Conservation (phyloP, 2,113 vertebrate species). For the Dolichallabes microphthalmus region DNA sequence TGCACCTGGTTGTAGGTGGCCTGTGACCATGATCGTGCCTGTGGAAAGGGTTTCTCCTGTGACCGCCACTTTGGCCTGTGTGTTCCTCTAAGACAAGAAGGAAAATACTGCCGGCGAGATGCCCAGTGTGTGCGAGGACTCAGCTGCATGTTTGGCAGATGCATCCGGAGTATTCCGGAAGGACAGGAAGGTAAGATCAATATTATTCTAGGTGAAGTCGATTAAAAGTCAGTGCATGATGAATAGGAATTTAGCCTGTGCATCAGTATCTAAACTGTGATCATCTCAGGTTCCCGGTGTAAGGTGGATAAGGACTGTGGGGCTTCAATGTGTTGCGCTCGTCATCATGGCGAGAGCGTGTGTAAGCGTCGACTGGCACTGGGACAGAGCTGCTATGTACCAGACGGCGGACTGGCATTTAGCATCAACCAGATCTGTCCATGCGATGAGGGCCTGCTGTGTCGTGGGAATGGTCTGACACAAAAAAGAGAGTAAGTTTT, state of each 20-base stretch:
- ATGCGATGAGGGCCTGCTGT: constrained; percentile 79
- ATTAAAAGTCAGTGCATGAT: background rate
- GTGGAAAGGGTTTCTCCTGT: constrained; percentile 75
- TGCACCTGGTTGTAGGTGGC: constrained; percentile 58
- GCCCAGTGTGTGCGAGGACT: constrained; percentile 79
- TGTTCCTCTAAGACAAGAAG: constrained; percentile 70
- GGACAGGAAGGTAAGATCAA: constrained; percentile 77
- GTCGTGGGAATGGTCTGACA: constrained; percentile 56
- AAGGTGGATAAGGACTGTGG: constrained; percentile 78
- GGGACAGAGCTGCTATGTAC: constrained; percentile 76
- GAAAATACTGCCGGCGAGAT: constrained; percentile 79
- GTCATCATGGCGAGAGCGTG: constrained; percentile 81
- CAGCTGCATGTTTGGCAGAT: constrained; percentile 84
- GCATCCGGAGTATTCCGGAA: constrained; percentile 72
- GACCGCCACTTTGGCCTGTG: constrained; percentile 84
- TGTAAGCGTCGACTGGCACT: constrained; percentile 74
- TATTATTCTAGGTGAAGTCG: background rate
- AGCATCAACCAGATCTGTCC: constrained; percentile 87
- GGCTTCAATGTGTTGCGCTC: constrained; percentile 75
- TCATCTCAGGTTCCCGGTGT: constrained; percentile 75
- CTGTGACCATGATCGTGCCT: constrained; percentile 72
- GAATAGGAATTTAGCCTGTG: background rate
- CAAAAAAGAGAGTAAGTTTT: constrained; percentile 73
- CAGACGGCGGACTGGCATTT: constrained; percentile 81
- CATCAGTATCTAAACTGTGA: background rate